phyloP scores from a whole-genome alignment of 1,140 invertebrate genomes.

The Zaprionus camerounensis region DNA sequence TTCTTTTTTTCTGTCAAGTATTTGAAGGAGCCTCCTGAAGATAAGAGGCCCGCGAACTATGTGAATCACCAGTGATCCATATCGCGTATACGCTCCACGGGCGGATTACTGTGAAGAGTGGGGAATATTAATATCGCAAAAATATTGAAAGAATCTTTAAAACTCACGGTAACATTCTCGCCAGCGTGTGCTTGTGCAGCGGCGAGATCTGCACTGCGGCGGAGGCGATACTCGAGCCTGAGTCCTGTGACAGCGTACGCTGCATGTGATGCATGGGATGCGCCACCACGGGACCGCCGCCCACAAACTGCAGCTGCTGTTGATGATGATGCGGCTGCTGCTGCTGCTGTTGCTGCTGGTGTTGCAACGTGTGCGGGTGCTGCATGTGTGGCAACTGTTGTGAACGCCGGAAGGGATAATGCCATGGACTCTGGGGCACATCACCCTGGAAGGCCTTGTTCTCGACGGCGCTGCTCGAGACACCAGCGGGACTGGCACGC shows the following conservation, averaged over 20 bases:
- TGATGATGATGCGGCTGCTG: conserved; percentile 66
- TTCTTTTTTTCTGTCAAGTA: conserved; percentile 35
- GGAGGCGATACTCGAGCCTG: conserved; percentile 84
- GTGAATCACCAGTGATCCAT: conserved; percentile 83
- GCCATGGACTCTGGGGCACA: conserved; percentile 86
- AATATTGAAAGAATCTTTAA: background rate
- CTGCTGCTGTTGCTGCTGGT: conserved; percentile 29
- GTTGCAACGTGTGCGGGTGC: conserved; percentile 26
- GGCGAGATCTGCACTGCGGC: conserved; percentile 79
- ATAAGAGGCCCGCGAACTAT: background rate
- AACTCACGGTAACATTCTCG: conserved; percentile 83
- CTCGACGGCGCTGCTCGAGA: conserved; percentile 84
- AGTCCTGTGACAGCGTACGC: conserved; percentile 84
- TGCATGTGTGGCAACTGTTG: conserved; percentile 58
- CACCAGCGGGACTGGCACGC: conserved; percentile 66
- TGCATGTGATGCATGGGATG: conserved; percentile 75
- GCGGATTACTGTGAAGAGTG: conserved; percentile 67
- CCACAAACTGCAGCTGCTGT: conserved; percentile 70
- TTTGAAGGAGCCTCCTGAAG: conserved; percentile 28
- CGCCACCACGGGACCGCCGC: conserved; percentile 57
- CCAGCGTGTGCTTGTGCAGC: conserved; percentile 77
- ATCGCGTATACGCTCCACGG: conserved; percentile 78
- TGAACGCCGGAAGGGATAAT: conserved; percentile 85
- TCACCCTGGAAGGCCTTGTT: conserved; percentile 87
- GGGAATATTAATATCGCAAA: background rate